phyloP scores from a whole-genome alignment of 2,113 vertebrate species.

The Bos javanicus region DNA sequence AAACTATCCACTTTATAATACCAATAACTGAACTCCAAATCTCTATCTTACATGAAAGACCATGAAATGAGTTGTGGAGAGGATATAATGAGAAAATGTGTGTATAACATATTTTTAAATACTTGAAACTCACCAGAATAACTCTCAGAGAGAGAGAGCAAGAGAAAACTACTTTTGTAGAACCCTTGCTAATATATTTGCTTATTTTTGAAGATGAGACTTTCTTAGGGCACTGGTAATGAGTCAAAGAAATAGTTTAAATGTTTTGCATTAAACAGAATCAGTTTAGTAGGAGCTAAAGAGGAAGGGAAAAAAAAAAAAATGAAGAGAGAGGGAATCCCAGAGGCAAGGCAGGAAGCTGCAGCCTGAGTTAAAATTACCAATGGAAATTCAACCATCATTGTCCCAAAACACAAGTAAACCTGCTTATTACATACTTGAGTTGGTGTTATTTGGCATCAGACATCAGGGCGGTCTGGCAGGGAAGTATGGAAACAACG shows the following conservation, averaged over 20 bases:
- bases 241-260: background rate
- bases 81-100: background rate
- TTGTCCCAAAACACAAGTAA: constrained; percentile 39
- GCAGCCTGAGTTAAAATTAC: background rate
- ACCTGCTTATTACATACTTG: constrained; percentile 8
- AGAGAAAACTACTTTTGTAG: background rate
- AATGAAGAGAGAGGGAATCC: background rate
- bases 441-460: background rate
- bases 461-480: background rate
- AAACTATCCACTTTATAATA: background rate
- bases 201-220: background rate
- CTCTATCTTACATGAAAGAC: background rate
- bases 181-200: background rate
- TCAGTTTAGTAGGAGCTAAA: background rate
- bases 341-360: background rate
- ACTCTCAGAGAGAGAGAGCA: background rate
- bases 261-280: background rate
- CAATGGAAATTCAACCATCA: constrained; percentile 1
- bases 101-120: background rate
- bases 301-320: background rate
- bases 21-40: background rate
- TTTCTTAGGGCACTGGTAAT: background rate
- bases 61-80: background rate
- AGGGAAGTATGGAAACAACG: background rate
- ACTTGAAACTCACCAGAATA: background rate